Percentiles rank a stretch among this genome's conserved stretches.
Conservation (phyloP, 1,140 invertebrate species). For the Cotesia typhae region DNA sequence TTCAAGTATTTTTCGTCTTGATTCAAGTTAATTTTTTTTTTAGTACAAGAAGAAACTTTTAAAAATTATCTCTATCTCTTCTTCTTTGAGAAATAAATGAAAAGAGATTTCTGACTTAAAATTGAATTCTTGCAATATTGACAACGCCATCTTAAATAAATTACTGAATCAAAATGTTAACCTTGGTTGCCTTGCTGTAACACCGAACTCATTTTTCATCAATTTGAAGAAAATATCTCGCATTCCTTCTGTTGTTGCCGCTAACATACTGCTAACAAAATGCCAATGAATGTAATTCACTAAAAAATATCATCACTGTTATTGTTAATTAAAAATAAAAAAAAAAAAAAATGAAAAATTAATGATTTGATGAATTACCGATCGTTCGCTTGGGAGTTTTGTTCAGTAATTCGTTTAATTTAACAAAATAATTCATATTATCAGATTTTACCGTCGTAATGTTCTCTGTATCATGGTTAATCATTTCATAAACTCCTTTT, state of each 20-base stretch:
- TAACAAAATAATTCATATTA: not conserved
- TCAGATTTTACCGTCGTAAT: not conserved
- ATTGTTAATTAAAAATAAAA: not conserved
- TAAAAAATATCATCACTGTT: slow-evolving; percentile 13
- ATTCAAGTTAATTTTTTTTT: too few species aligned
- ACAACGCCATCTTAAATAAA: not conserved
- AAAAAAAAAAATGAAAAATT: not conserved
- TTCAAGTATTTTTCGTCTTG: too few species aligned
- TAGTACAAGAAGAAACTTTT: too few species aligned
- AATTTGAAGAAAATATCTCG: slow-evolving; percentile 17
- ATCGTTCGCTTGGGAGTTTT: slow-evolving; percentile 15
- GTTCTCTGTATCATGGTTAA: not conserved
- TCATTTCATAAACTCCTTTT: not conserved
- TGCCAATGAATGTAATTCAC: slow-evolving; percentile 39
- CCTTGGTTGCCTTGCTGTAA: slow-evolving; percentile 26
- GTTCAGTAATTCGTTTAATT: slow-evolving; percentile 6
- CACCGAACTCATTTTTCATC: slow-evolving; percentile 6
- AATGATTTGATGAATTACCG: not conserved
- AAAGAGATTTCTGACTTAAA: not conserved
- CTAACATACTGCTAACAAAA: slow-evolving; percentile 25
- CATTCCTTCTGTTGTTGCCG: slow-evolving; percentile 30
- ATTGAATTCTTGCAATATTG: not conserved
- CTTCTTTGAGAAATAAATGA: too few species aligned
- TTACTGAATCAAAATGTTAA: not conserved
- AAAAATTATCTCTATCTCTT: too few species aligned